phyloP scores from a whole-genome alignment of 2,113 vertebrate species.

The Semicossyphus pulcher region DNA sequence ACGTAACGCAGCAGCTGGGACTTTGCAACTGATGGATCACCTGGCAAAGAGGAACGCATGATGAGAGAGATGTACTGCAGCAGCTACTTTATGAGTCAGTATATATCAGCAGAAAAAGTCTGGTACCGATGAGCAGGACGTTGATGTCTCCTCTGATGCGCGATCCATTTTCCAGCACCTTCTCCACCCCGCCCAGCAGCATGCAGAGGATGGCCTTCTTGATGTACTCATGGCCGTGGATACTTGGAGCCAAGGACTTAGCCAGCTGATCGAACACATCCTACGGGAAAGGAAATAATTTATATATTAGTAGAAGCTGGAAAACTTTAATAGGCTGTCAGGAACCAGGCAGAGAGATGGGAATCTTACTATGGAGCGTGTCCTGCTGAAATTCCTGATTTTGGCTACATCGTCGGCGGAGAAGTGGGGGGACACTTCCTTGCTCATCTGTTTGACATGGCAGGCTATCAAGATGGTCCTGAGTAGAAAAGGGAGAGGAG shows the following conservation, averaged over 20 bases:
- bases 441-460: slow-evolving; percentile 93
- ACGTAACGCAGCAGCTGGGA: slow-evolving; percentile 97
- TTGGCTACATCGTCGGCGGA: slow-evolving; percentile 92
- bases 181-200: slow-evolving; percentile 96
- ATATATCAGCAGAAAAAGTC: neutral
- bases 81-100: neutral
- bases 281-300: slow-evolving; percentile 80
- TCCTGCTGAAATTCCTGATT: slow-evolving; percentile 93
- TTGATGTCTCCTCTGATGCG: slow-evolving; percentile 98
- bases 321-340: too few relatives aligned
- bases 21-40: slow-evolving; percentile 97
- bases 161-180: slow-evolving; percentile 93
- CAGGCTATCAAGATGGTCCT: slow-evolving; percentile 97
- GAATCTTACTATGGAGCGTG: slow-evolving; percentile 85
- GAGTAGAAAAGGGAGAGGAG: fast-evolving
- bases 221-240: slow-evolving; percentile 96
- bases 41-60: slow-evolving; percentile 68
- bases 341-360: fast-evolving
- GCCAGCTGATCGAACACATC: slow-evolving; percentile 93
- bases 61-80: neutral
- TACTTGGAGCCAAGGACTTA: slow-evolving; percentile 93
- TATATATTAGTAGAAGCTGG: too few relatives aligned
- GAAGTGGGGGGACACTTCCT: slow-evolving; percentile 88
- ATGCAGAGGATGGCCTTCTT: slow-evolving; percentile 98
- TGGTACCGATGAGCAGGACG: slow-evolving; percentile 92